Conservation (phyloP, 2,113 vertebrate species). For the Rissa tridactyla region DNA sequence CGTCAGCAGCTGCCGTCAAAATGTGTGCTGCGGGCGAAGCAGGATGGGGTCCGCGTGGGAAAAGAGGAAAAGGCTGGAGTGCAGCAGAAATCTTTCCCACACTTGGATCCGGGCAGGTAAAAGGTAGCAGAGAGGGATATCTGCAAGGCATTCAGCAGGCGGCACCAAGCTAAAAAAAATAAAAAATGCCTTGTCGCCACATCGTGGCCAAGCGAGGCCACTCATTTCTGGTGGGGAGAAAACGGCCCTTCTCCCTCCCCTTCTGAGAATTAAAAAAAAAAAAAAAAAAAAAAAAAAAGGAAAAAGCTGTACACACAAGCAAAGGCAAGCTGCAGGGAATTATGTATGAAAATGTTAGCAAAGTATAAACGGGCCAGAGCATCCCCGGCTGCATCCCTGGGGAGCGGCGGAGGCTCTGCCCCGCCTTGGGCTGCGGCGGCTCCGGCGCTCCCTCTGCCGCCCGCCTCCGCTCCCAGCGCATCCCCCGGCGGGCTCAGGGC, state of each 20-base stretch:
- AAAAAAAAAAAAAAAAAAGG: too few relatives aligned
- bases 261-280: neutral
- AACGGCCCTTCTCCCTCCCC: too few relatives aligned
- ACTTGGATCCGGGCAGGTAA: neutral
- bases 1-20: neutral
- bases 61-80: neutral
- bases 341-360: accelerated
- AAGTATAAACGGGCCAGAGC: accelerated
- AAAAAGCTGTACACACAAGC: accelerated
- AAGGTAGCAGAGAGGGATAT: accelerated
- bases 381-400: accelerated
- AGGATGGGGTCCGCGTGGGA: neutral
- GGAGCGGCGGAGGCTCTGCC: neutral
- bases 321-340: neutral
- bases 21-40: accelerated
- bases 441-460: neutral
- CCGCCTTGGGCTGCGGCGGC: neutral
- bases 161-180: neutral
- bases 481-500: accelerated
- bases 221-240: accelerated
- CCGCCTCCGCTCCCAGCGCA: accelerated
- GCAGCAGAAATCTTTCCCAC: neutral
- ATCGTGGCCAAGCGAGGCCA: neutral
- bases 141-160: neutral
- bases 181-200: neutral